These are phyloP conservation scores for Carpatolechia fugitivella DNA, from an alignment of 2,888 invertebrate genomes.

Conservation along the genomic window DNA sequence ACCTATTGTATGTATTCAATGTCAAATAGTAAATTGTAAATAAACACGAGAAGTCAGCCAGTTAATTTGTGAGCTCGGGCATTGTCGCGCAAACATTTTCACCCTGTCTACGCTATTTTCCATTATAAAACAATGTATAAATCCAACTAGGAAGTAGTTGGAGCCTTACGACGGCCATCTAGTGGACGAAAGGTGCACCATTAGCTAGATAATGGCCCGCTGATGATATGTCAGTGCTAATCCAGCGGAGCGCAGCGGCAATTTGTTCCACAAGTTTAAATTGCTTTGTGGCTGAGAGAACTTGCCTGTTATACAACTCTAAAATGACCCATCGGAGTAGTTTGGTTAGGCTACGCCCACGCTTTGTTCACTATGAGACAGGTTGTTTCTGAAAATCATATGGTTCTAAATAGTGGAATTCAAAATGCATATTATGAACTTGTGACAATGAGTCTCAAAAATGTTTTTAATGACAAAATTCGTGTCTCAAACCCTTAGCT, in stretches of 20 bases:
- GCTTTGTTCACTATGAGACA: neutral
- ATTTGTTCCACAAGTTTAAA: conserved; percentile 47
- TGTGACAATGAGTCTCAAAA: too few relatives aligned
- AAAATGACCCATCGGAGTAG: conserved; percentile 24
- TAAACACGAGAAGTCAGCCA: too few relatives aligned
- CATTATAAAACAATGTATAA: neutral
- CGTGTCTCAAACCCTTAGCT: too few relatives aligned
- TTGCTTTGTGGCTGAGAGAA: conserved; percentile 37
- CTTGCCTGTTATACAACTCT: conserved; percentile 21
- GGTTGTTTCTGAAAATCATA: neutral
- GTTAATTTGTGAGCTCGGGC: too few relatives aligned
- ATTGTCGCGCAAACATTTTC: too few relatives aligned
- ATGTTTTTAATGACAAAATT: too few relatives aligned
- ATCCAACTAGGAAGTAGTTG: neutral
- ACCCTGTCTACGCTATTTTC: too few relatives aligned
- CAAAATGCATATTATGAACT: too few relatives aligned
- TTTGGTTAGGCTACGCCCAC: neutral
- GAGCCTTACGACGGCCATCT: neutral
- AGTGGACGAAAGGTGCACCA: conserved; percentile 3
- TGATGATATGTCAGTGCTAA: conserved; percentile 24
- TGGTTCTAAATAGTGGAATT: too few relatives aligned
- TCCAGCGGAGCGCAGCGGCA: conserved; percentile 25
- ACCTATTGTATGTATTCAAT: too few relatives aligned
- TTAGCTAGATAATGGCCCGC: conserved; percentile 17
- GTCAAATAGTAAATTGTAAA: too few relatives aligned